A percentile compares a stretch with the other conserved stretches of the same genome.
phyloP scores from a whole-genome alignment of 2,888 invertebrate genomes.

The Coronaproctus castanopsis region DNA sequence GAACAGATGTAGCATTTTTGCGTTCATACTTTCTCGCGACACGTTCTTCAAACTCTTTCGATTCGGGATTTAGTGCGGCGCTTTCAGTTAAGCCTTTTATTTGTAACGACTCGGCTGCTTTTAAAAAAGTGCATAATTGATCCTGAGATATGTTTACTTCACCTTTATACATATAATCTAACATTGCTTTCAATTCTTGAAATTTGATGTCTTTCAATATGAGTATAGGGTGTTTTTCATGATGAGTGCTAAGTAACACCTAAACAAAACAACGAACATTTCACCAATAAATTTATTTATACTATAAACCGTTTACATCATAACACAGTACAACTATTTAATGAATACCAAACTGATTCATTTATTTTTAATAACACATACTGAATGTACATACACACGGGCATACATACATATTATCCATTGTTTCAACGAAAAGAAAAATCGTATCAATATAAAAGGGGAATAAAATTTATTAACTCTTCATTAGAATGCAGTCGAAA shows the following conservation, averaged over 20 bases:
- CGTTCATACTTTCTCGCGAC: constrained; percentile 15
- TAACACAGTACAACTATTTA: too few relatives aligned
- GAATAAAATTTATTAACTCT: too few relatives aligned
- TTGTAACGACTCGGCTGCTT: constrained; percentile 77
- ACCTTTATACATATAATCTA: constrained; percentile 86
- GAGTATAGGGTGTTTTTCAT: constrained; percentile 78
- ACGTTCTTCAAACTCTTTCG: constrained; percentile 16
- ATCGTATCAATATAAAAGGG: too few relatives aligned
- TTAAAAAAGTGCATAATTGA: constrained; percentile 66
- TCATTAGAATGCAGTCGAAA: too few relatives aligned
- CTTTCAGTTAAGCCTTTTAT: constrained; percentile 69
- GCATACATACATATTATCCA: too few relatives aligned
- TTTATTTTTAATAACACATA: too few relatives aligned
- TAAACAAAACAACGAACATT: too few relatives aligned
- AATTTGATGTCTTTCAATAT: constrained; percentile 80
- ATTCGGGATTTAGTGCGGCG: constrained; percentile 15
- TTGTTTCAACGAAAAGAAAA: too few relatives aligned
- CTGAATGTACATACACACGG: too few relatives aligned
- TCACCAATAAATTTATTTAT: too few relatives aligned
- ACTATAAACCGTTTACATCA: too few relatives aligned
- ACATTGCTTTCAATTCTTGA: constrained; percentile 73
- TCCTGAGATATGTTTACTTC: constrained; percentile 86
- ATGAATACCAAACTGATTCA: too few relatives aligned
- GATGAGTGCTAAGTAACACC: constrained; percentile 68
- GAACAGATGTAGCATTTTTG: constrained; percentile 10